Base-by-base conservation (phyloP, 2,888 invertebrate genomes). In the Spisula subtruncata region DNA sequence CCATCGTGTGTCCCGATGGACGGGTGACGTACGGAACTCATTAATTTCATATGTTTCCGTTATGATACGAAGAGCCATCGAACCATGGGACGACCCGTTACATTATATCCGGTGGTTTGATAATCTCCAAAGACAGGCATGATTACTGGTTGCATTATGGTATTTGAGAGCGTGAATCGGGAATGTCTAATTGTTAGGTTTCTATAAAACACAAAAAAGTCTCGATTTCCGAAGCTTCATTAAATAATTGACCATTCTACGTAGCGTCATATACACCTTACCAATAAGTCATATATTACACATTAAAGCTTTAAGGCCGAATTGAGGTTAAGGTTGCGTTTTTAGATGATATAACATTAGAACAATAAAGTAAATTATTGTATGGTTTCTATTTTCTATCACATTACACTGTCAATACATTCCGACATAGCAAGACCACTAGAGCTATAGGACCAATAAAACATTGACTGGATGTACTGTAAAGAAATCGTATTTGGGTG, bases 171-270 rank as follows among this genome's bases (percentile, higher is more conserved):
- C 41, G 51, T 75, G 20, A 14, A 20, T 35, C 4, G 79, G 16
- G 71, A 18, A 29, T 51, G 46, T 51, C 51, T 85, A 79, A 5
- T 54, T 46, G 46, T 79, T 48, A n/a, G 1, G 25, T 48, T 71
- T 25, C 71, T 25, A 84, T 71, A n/a, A 71, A 71, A 35, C 41
- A 20, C 18, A 20, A 51, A 79, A 0, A n/a, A n/a, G n/a, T 32
- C 14, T 75, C 71, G 32, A 79, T 85, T 79, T 54, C 75, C 84
- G 46, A 32, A 25, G 71, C 66, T 20, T 41, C 71, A 84, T 84
- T 84, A 84, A 71, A 84, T 84, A n/a, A n/a, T 71, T n/a, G 16
- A 84, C 71, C 60, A 66, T n/a, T n/a, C 41, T 41, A 41, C 41
- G 41, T 8, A 41, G 41, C 8, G 41, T 8, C 8, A 41, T n/a